phyloP scores from a whole-genome alignment of 1,140 invertebrate species.

The Mercenaria mercenaria region DNA sequence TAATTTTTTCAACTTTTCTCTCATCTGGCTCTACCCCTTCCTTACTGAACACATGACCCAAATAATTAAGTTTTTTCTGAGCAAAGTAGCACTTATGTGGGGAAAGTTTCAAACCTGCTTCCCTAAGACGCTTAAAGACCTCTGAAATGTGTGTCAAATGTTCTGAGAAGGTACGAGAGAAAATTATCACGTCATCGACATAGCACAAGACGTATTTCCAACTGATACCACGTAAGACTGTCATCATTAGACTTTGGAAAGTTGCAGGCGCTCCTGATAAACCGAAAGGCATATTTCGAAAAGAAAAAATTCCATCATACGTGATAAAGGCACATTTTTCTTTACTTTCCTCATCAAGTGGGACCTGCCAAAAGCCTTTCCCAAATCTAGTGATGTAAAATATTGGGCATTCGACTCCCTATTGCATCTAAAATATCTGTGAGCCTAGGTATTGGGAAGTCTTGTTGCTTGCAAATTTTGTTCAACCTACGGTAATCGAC shows the following conservation, averaged over 20 bases:
- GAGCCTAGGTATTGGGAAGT: slow-evolving; percentile 36
- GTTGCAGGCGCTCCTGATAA: slow-evolving; percentile 34
- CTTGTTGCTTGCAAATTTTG: background rate
- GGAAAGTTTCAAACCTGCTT: slow-evolving; percentile 72
- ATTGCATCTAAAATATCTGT: slow-evolving; percentile 46
- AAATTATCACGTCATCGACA: slow-evolving; percentile 69
- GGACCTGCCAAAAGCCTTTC: slow-evolving; percentile 56
- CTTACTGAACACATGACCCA: slow-evolving; percentile 39
- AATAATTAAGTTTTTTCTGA: slow-evolving; percentile 42
- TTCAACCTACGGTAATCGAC: slow-evolving; percentile 66
- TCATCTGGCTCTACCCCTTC: background rate
- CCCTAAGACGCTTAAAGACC: slow-evolving; percentile 53
- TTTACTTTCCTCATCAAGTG: slow-evolving; percentile 53
- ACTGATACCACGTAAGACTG: slow-evolving; percentile 44
- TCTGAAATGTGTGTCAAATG: slow-evolving; percentile 63
- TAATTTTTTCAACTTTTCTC: slow-evolving; percentile 60
- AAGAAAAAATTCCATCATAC: slow-evolving; percentile 47
- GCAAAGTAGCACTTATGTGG: slow-evolving; percentile 84
- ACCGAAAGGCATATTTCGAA: slow-evolving; percentile 47
- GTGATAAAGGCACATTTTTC: slow-evolving; percentile 70
- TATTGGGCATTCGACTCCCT: slow-evolving; percentile 40
- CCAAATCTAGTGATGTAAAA: slow-evolving; percentile 40
- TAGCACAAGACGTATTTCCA: slow-evolving; percentile 68
- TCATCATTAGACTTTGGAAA: slow-evolving; percentile 64
- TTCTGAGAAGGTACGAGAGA: slow-evolving; percentile 63